Base-by-base conservation (phyloP, 2,888 invertebrate genomes). In the Torymus auratus region DNA sequence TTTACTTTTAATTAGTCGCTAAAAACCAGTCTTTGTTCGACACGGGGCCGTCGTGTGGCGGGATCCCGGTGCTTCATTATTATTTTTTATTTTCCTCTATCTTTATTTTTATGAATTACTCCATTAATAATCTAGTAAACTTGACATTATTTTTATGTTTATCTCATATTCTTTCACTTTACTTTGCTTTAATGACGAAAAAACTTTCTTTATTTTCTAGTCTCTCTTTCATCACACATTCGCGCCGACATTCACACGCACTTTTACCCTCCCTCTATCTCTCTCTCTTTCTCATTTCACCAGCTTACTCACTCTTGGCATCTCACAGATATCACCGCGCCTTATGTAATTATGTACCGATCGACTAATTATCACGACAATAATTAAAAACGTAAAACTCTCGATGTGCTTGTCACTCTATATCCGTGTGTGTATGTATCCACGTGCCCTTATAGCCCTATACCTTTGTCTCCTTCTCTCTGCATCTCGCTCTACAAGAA, bases 21-120 rank as follows among this genome's bases (percentile, higher is more conserved):
- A 82, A 79, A 41, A 80, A 82, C 82, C 82, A 82, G 82, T 82
- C 82, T 82, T 82, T 69, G 61, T 71, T 77, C 65, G 80, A 80
- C 80, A 41, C 41, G 7, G 82, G 82, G 80, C 82, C 80, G 80
- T 80, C 78, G 71, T 55, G 41, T 82, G 78, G 78, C 82, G 71
- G 74, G 78, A 82, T 80, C 82, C 82, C 82, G 79, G 80, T 41
- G 7, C 41, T 80, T 82, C 71, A 78, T 78, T 69, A 73, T 82
- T 81, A 41, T 41, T 41, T 41, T 41, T 41, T 41, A 20, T 41
- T 41, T 41, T 28, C 3, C 41, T 41, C 41, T 41, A 41, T 7
- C 41, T 41, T 41, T 41, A 41, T 41, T 41, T 41, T 41, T 41
- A 41, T 41, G 41, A 41, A 41, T 41, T 41, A 41, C 41, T 41